Evolutionary conservation across 2,797 vertebrate genomes (phyloP), one percentile per base, ranked within the genome.

Genomic region (Propithecus perrieri): DNA sequence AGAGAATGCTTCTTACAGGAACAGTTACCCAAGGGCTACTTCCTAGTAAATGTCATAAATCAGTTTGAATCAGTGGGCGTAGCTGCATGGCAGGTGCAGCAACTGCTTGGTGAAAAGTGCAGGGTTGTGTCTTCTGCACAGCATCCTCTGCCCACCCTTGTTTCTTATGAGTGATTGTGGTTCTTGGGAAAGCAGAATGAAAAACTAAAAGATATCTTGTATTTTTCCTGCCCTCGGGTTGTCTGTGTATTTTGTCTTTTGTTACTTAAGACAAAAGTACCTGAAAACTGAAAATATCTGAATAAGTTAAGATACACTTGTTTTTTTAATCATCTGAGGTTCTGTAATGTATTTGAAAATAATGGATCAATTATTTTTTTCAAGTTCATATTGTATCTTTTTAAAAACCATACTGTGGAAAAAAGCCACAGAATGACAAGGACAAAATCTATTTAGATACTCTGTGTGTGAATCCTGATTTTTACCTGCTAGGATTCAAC

Each of bases 231-330:
- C 46, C 57, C 85, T 97, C 57, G 7, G 24, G n/a, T 96, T 95
- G 65, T 90, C 41, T 94, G 1, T 85, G 2, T 84, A 22, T 89
- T 96, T 91, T 81, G n/a, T 91, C 94, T 79, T 93, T 97, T 61
- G 85, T 79, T 53, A 59, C 71, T 94, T 95, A 95, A 84, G 74
- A 85, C 74, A 95, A 55, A 38, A 96, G 53, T 84, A 28, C 96
- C 96, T 95, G 59, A 85, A 97, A 89, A 85, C 41, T n/a, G 43
- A 79, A 97, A 46, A 84, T 91, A 94, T 81, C 65, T 33, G 61
- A 93, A 6, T 91, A 74, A 65, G 86, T 88, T 65, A 74, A 65
- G 86, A 88, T 59, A 76, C 11, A 28, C 65, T 87, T 81, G 30
- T 57, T 57, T 92, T 55, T 55, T 67, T 20, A 22, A 74, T 95